Base-by-base conservation (phyloP, 2,888 invertebrate genomes). In the Tribolium freemani region DNA sequence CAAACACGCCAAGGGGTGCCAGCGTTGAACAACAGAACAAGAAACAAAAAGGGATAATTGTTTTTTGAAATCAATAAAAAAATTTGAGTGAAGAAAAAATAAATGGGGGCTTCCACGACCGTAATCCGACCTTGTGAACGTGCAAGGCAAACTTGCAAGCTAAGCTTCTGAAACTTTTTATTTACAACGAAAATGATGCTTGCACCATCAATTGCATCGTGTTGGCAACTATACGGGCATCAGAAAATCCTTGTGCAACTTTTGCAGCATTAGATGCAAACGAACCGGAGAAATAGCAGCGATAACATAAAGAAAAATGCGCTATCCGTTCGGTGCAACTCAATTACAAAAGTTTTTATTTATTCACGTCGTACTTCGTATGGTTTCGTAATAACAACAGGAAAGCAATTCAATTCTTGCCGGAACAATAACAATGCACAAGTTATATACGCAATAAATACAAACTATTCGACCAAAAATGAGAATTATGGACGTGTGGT, bases 291-390 rank as follows among this genome's bases (percentile, higher is more conserved):
- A 60, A 69, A 60, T 46, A 11, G 60, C 53, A 10, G 50, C 69
- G 46, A 60, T 69, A 69, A 69, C 60, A 31, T 53, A 50, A 60
- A 60, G 58, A 57, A 57, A 57, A 66, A 66, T 66, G 44, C 26
- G 56, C 66, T 26, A 66, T 50, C 20, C 48, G 21, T 60, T 69
- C 60, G 20, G 38, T 51, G 69, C 69, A 53, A 69, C 60, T 69
- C 69, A 60, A 69, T 69, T 69, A 69, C 53, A n/a, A 16, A 60
- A 69, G 69, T 69, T 69, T 69, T 60, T 69, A 69, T 69, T 69
- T 69, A 69, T 69, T 68, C 58, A 51, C 50, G 38, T 68, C 44
- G 68, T 57, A 68, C 58, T 10, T 66, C 44, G 30, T 66, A 66
- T 21, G 67, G 67, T 58, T 38, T 69, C 51, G 57, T 57, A 48